These are phyloP conservation scores for Cryptus armator DNA, from an alignment of 2,888 invertebrate genomes.

Conservation along the genomic window DNA sequence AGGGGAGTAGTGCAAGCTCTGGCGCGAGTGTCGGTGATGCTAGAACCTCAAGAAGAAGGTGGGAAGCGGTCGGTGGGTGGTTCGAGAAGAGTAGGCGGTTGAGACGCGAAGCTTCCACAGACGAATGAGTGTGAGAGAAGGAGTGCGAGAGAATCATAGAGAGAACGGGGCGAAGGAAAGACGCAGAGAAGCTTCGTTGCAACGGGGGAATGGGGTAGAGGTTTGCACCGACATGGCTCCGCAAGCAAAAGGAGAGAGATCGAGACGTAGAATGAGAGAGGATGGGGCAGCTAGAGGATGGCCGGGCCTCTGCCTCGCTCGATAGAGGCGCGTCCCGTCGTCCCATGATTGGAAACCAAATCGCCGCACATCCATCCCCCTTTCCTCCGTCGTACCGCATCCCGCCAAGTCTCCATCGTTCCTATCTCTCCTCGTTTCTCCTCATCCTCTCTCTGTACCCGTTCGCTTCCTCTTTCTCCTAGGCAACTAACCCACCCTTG, in stretches of 20 bases:
- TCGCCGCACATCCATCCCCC: slow-evolving; percentile 85
- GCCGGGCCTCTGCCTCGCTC: slow-evolving; percentile 84
- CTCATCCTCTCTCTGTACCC: slow-evolving; percentile 61
- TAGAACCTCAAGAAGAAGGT: slow-evolving; percentile 70
- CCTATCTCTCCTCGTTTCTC: slow-evolving; percentile 59
- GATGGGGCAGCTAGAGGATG: slow-evolving; percentile 82
- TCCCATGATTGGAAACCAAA: slow-evolving; percentile 85
- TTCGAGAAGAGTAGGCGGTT: slow-evolving; percentile 66
- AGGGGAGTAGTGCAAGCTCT: slow-evolving; percentile 50
- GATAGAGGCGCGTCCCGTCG: slow-evolving; percentile 85
- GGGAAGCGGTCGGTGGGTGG: slow-evolving; percentile 70
- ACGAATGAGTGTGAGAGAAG: slow-evolving; percentile 71
- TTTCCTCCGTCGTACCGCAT: slow-evolving; percentile 71
- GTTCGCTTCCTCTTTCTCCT: slow-evolving; percentile 57
- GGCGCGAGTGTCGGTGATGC: slow-evolving; percentile 64
- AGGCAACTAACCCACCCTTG: slow-evolving; percentile 62
- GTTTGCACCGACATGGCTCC: slow-evolving; percentile 82
- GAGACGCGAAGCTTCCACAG: slow-evolving; percentile 71
- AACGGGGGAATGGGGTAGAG: slow-evolving; percentile 77
- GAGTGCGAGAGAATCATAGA: slow-evolving; percentile 65
- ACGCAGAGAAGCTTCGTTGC: slow-evolving; percentile 65
- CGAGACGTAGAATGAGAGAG: slow-evolving; percentile 71
- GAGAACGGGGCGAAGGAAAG: slow-evolving; percentile 70
- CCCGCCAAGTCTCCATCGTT: slow-evolving; percentile 63
- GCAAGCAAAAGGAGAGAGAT: slow-evolving; percentile 73